A percentile compares a stretch with the other conserved stretches of the same genome.
Conservation (phyloP, 2,888 invertebrate species). For the Drosophila nigritarsus region DNA sequence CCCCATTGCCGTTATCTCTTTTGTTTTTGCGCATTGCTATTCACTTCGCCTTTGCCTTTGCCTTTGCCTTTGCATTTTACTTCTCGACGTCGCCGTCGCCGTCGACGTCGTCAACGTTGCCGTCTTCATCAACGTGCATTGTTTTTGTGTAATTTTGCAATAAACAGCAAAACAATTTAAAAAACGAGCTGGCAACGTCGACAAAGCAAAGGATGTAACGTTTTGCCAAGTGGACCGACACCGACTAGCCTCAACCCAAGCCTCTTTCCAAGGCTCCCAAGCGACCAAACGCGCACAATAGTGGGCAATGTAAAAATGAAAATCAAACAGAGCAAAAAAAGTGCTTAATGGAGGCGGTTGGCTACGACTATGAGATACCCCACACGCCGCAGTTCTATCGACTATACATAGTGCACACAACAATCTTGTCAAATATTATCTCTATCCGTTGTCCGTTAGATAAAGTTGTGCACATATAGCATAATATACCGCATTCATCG, state of each 20-base stretch:
- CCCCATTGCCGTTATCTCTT: slow-evolving; percentile 55
- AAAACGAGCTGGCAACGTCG: slow-evolving; percentile 55
- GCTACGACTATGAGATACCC: slow-evolving; percentile 14
- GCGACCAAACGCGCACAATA: slow-evolving; percentile 33
- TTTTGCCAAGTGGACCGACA: slow-evolving; percentile 77
- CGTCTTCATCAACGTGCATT: slow-evolving; percentile 78
- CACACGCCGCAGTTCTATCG: not conserved
- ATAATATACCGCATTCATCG: not conserved
- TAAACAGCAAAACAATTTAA: slow-evolving; percentile 81
- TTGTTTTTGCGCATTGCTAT: slow-evolving; percentile 64
- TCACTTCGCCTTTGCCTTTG: slow-evolving; percentile 20
- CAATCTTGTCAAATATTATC: not conserved
- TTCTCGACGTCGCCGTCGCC: slow-evolving; percentile 30
- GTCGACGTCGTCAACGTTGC: slow-evolving; percentile 64
- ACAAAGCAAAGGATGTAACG: slow-evolving; percentile 80
- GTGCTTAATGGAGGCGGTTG: not conserved
- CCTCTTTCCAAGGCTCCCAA: not conserved
- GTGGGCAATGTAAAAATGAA: slow-evolving; percentile 64
- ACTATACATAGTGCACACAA: not conserved
- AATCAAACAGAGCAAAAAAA: slow-evolving; percentile 31
- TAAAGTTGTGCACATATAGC: not conserved
- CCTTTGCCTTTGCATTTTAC: slow-evolving; percentile 42
- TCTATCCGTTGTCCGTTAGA: not conserved
- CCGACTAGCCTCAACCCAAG: slow-evolving; percentile 33
- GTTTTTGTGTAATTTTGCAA: slow-evolving; percentile 82